Conservation (phyloP, 2,113 vertebrate species). For the Nesoenas mayeri region DNA sequence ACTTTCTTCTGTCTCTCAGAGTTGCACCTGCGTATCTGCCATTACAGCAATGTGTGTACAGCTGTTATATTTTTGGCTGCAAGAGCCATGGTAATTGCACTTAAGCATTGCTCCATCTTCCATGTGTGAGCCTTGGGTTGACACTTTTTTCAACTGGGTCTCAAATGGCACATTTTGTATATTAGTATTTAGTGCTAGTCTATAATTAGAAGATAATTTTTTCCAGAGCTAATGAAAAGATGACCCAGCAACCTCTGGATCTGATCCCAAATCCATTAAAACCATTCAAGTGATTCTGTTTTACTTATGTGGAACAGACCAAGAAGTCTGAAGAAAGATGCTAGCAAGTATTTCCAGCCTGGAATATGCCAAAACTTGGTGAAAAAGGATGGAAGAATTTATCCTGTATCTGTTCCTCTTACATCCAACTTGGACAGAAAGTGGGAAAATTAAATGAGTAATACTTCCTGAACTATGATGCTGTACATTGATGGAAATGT, state of each 20-base stretch:
- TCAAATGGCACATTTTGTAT: conserved; percentile 20
- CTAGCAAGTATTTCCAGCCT: conserved; percentile 1
- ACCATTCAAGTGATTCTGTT: conserved; percentile 6
- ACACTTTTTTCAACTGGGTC: neutral
- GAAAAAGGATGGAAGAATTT: neutral
- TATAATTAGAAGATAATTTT: conserved; percentile 60
- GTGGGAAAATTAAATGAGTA: conserved; percentile 32
- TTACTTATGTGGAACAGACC: conserved; percentile 34
- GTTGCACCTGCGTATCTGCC: neutral
- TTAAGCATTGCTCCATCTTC: neutral
- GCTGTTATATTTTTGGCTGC: neutral
- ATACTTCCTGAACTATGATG: conserved; percentile 13
- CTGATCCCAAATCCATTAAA: conserved; percentile 39
- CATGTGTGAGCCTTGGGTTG: neutral
- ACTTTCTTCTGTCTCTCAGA: neutral
- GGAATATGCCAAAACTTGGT: neutral
- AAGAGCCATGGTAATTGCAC: neutral
- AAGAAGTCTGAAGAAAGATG: neutral
- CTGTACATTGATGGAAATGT: neutral
- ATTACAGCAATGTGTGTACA: neutral
- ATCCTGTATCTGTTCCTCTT: neutral
- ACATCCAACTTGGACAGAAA: conserved; percentile 10
- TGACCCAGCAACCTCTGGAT: conserved; percentile 56
- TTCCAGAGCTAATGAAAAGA: conserved; percentile 62
- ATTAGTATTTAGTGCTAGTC: conserved; percentile 26